Conservation (phyloP, 1,140 invertebrate genomes). For the Pristionchus pacificus region DNA sequence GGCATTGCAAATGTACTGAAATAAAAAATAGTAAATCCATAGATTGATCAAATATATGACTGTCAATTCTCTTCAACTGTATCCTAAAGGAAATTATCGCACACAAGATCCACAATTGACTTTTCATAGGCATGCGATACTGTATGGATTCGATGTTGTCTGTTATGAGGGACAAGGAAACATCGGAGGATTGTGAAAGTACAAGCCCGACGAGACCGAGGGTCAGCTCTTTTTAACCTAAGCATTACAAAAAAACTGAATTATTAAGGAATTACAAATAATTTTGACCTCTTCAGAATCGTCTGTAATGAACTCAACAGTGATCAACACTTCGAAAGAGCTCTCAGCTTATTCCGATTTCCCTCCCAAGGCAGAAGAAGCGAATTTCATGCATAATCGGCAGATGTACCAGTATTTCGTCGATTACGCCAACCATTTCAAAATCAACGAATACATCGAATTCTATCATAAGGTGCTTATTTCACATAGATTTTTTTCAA, state of each 20-base stretch:
- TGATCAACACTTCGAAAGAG: slow-evolving; percentile 60
- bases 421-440: slow-evolving; percentile 57
- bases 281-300: slow-evolving; percentile 19
- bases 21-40: too few relatives aligned
- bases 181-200: slow-evolving; percentile 24
- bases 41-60: too few relatives aligned
- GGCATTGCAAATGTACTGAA: slow-evolving; percentile 31
- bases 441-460: slow-evolving; percentile 40
- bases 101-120: too few relatives aligned
- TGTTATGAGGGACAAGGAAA: slow-evolving; percentile 18
- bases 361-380: slow-evolving; percentile 56
- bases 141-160: slow-evolving; percentile 26
- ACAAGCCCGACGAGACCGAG: slow-evolving; percentile 16
- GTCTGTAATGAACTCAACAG: slow-evolving; percentile 53
- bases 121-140: slow-evolving; percentile 68
- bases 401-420: slow-evolving; percentile 56
- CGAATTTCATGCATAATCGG: slow-evolving; percentile 58
- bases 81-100: too few relatives aligned
- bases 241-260: slow-evolving; percentile 1
- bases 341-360: slow-evolving; percentile 60
- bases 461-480: slow-evolving; percentile 27
- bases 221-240: slow-evolving; percentile 12
- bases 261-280: neutral
- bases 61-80: too few relatives aligned
- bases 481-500: too few relatives aligned